A percentile compares a stretch with the other conserved stretches of the same genome.
phyloP scores from a whole-genome alignment of 2,888 invertebrate species.

The Anaspis maculata region DNA sequence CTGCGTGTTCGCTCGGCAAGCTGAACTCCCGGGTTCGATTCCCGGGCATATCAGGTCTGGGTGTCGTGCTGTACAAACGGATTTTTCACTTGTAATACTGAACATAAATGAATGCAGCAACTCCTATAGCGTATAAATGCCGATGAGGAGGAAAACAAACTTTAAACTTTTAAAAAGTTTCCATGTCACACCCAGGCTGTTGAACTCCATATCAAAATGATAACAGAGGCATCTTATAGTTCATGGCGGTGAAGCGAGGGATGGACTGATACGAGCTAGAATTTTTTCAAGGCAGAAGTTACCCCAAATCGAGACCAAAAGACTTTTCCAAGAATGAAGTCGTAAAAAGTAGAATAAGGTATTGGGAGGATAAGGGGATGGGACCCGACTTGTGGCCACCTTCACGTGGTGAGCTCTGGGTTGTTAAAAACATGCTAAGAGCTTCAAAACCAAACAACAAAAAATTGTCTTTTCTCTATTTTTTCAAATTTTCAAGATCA shows the following conservation, averaged over 20 bases:
- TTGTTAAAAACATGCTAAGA: neutral
- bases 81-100: too few species aligned
- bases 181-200: neutral
- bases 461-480: too few species aligned
- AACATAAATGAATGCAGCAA: too few species aligned
- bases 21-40: too few species aligned
- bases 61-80: too few species aligned
- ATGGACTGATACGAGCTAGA: neutral
- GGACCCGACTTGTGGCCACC: neutral
- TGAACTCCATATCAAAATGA: neutral
- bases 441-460: neutral
- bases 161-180: too few species aligned
- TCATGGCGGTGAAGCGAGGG: neutral
- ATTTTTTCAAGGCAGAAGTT: neutral
- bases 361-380: neutral
- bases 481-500: too few species aligned
- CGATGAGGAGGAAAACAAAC: too few species aligned
- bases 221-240: neutral
- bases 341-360: too few species aligned
- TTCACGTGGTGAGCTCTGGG: neutral
- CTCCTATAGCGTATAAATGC: too few species aligned
- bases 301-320: neutral
- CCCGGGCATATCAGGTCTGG: too few species aligned
- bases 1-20: too few species aligned
- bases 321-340: neutral